Percentiles rank a stretch among this genome's conserved stretches.
These are phyloP conservation scores for Ornithoptera priamus DNA, from an alignment of 2,888 invertebrate genomes.

Conservation along the genomic window DNA sequence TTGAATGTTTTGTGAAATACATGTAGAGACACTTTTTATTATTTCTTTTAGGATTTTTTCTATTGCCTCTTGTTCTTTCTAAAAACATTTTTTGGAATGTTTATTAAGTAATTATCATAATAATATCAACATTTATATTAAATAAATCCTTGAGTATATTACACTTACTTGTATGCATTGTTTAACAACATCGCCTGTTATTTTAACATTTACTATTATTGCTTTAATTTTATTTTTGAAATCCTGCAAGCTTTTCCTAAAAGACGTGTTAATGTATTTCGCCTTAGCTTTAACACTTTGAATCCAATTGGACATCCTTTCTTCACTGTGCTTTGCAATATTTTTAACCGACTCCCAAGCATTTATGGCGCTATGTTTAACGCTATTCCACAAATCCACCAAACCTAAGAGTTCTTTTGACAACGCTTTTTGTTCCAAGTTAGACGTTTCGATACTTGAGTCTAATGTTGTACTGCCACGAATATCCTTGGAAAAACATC, in stretches of 20 bases:
- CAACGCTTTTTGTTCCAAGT: not conserved
- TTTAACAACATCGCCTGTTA: slow-evolving; percentile 40
- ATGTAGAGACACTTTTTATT: slow-evolving; percentile 39
- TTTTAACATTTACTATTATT: slow-evolving; percentile 39
- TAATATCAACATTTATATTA: not conserved
- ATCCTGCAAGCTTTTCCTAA: slow-evolving; percentile 39
- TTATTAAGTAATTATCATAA: not conserved
- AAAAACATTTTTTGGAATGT: slow-evolving; percentile 30
- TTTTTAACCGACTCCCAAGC: slow-evolving; percentile 47
- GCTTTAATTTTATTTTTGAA: slow-evolving; percentile 39
- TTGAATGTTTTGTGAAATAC: slow-evolving; percentile 43
- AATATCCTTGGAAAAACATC: not conserved
- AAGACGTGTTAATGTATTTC: slow-evolving; percentile 34
- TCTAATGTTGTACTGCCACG: not conserved
- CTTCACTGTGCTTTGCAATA: slow-evolving; percentile 42
- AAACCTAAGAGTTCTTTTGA: slow-evolving; percentile 17
- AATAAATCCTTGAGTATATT: not conserved
- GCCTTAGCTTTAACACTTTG: slow-evolving; percentile 42
- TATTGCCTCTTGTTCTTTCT: slow-evolving; percentile 45
- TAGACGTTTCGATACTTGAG: not conserved
- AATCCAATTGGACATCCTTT: slow-evolving; percentile 42
- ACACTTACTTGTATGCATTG: slow-evolving; percentile 47
- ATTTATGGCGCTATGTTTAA: slow-evolving; percentile 42
- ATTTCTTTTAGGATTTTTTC: slow-evolving; percentile 41
- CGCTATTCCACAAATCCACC: slow-evolving; percentile 42